Percentiles rank a stretch among this genome's conserved stretches.
Evolutionary conservation across 2,888 invertebrate genomes (phyloP).

Genomic region (Drosophila paracracens): DNA sequence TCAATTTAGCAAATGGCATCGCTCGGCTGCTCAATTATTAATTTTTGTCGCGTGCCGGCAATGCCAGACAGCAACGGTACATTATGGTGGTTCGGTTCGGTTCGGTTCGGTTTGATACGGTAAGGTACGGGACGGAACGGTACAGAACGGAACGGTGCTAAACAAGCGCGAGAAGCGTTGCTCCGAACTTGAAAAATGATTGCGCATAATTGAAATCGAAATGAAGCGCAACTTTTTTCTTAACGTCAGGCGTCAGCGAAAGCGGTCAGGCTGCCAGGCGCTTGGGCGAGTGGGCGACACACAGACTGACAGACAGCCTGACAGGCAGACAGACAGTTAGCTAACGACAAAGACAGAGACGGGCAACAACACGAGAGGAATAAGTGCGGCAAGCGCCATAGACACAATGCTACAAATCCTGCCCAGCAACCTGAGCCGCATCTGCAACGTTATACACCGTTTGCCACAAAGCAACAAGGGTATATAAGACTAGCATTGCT

Average conservation of each 20-base stretch:
- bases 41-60: slow-evolving; percentile 77
- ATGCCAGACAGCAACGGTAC: slow-evolving; percentile 21
- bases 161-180: slow-evolving; percentile 5
- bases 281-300: too few species aligned
- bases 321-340: slow-evolving; percentile 6
- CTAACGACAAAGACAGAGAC: slow-evolving; percentile 3
- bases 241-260: slow-evolving; percentile 47
- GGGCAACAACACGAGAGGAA: neutral
- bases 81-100: neutral
- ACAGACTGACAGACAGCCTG: neutral
- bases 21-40: slow-evolving; percentile 70
- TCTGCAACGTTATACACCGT: slow-evolving; percentile 41
- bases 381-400: slow-evolving; percentile 11
- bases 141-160: slow-evolving; percentile 1
- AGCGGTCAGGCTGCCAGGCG: neutral
- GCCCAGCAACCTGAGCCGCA: slow-evolving; percentile 34
- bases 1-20: slow-evolving; percentile 76
- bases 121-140: neutral
- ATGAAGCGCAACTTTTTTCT: slow-evolving; percentile 69
- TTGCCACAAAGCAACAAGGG: neutral
- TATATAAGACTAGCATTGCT: neutral
- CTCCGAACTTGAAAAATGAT: slow-evolving; percentile 76
- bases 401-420: slow-evolving; percentile 21
- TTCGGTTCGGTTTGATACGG: neutral
- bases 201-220: slow-evolving; percentile 79